phyloP scores from a whole-genome alignment of 2,888 invertebrate species.

The Chymomyza caudatula region DNA sequence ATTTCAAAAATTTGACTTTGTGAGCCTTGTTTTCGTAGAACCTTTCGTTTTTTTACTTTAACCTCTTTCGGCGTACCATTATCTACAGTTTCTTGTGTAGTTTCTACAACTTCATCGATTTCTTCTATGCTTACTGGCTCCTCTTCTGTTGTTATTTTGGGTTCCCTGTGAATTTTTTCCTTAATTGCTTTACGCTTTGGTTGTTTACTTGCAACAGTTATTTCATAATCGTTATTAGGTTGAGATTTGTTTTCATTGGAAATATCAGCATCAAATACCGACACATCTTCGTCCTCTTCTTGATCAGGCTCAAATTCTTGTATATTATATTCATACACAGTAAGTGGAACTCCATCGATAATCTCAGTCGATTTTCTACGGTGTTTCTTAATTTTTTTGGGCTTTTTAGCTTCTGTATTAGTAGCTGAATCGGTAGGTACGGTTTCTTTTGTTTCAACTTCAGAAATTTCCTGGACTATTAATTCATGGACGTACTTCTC shows the following conservation, averaged over 20 bases:
- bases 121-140: slow-evolving; percentile 26
- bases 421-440: neutral
- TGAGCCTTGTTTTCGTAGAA: slow-evolving; percentile 57
- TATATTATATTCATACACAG: slow-evolving; percentile 28
- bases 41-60: slow-evolving; percentile 48
- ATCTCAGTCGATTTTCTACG: slow-evolving; percentile 61
- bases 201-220: slow-evolving; percentile 1
- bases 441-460: slow-evolving; percentile 68
- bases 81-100: slow-evolving; percentile 13
- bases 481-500: slow-evolving; percentile 70
- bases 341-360: slow-evolving; percentile 31
- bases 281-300: slow-evolving; percentile 40
- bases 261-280: slow-evolving; percentile 40
- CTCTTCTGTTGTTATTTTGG: slow-evolving; percentile 73
- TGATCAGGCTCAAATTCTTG: slow-evolving; percentile 27
- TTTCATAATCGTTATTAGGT: neutral
- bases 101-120: slow-evolving; percentile 18
- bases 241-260: neutral
- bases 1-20: slow-evolving; percentile 60
- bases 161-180: slow-evolving; percentile 52
- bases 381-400: slow-evolving; percentile 62
- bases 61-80: slow-evolving; percentile 20
- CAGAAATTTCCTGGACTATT: slow-evolving; percentile 74
- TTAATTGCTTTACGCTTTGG: slow-evolving; percentile 34
- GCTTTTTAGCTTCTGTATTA: slow-evolving; percentile 35